A percentile compares a stretch with the other conserved stretches of the same genome.
Evolutionary conservation across 2,888 invertebrate genomes (phyloP).

Genomic region (Conchocele bisecta): DNA sequence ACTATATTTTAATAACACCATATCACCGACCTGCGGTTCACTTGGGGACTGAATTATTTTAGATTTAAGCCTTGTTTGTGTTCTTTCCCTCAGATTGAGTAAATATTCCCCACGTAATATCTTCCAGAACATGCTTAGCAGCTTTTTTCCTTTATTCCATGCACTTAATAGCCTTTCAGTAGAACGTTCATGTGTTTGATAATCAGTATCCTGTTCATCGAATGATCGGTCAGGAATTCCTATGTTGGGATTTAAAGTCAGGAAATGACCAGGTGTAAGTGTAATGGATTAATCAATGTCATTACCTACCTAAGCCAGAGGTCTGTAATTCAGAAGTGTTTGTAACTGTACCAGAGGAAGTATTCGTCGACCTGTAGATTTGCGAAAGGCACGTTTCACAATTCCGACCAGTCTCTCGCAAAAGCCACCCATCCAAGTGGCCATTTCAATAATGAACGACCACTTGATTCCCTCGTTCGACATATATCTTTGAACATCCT

Average conservation of each 20-base stretch:
- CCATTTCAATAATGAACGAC: slow-evolving; percentile 1
- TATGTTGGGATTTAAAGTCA: slow-evolving; percentile 16
- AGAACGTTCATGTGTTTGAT: neutral
- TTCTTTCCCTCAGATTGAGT: slow-evolving; percentile 9
- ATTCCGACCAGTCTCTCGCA: slow-evolving; percentile 15
- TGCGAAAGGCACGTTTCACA: slow-evolving; percentile 21
- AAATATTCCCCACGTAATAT: slow-evolving; percentile 13
- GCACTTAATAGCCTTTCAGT: slow-evolving; percentile 2
- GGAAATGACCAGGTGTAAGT: slow-evolving; percentile 24
- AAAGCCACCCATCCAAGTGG: slow-evolving; percentile 8
- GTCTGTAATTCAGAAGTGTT: slow-evolving; percentile 22
- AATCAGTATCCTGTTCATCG: slow-evolving; percentile 15
- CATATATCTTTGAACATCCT: neutral
- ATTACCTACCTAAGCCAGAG: slow-evolving; percentile 20
- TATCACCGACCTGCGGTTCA: slow-evolving; percentile 4
- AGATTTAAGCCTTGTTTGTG: neutral
- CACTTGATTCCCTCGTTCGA: neutral
- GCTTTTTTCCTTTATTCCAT: slow-evolving; percentile 25
- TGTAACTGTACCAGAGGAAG: neutral
- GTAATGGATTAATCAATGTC: slow-evolving; percentile 14
- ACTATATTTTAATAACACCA: slow-evolving; percentile 6
- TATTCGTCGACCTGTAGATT: neutral
- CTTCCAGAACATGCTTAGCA: slow-evolving; percentile 13
- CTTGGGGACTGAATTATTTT: neutral
- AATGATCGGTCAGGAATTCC: slow-evolving; percentile 11